Base-by-base conservation (phyloP, 2,888 invertebrate genomes). In the Strigamia crassipes region DNA sequence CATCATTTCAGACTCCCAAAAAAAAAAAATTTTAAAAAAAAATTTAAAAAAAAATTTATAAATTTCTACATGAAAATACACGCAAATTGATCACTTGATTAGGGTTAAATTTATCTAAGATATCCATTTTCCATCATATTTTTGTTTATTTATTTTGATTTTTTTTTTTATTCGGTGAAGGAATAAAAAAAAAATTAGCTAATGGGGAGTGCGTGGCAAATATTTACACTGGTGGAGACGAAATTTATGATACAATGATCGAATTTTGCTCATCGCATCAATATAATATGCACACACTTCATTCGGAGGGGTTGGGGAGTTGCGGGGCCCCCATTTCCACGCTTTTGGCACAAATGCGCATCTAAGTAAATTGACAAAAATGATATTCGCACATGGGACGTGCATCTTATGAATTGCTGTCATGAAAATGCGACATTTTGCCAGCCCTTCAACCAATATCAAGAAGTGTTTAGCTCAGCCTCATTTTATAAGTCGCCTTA, bases 291-390 rank as follows among this genome's bases (percentile, higher is more conserved):
- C 21, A 66, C 61, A 66, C 61, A 66, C 61, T 66, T 23, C 21
- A 66, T 18, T 6, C 12, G 5, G 18, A 21, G 12, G 46, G 46
- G 46, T n/a, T 2, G 46, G 15, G 13, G 46, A 5, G 46, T 4
- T 15, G 46, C 46, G 61, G 51, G 51, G 51, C 51, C 15, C 51
- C 51, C 51, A 51, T 51, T 51, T 51, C 18, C 23, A 21, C 18
- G 46, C 46, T 46, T 46, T 66, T 23, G n/a, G 21, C 61, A 66
- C 18, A 66, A 66, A 66, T 66, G 61, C 61, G 23, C 61, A 66
- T 66, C 61, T 66, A 66, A 66, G 61, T 66, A 66, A 66, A 66
- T 66, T 66, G 61, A 66, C 61, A 66, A 66, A 66, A 66, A 66
- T 66, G 61, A 66, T 66, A 66, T 66, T 66, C 61, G 61, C 61